Conservation (phyloP, 1,140 invertebrate genomes). For the Solenopsis invicta region DNA sequence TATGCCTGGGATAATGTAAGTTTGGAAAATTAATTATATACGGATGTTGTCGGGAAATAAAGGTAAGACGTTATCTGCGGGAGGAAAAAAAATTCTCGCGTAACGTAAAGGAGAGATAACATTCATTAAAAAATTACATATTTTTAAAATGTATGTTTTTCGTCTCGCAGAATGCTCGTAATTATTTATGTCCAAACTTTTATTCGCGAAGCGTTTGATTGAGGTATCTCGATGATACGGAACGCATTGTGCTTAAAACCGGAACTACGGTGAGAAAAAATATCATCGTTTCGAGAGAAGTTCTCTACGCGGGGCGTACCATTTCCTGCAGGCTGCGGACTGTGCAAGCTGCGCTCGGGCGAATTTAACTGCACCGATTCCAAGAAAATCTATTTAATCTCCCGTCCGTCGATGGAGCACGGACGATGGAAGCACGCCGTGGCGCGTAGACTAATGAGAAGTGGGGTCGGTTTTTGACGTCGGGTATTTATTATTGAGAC, state of each 20-base stretch:
- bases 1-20: slow-evolving; percentile 6
- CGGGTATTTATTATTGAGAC: slow-evolving; percentile 76
- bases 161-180: background rate
- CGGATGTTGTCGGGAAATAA: slow-evolving; percentile 43
- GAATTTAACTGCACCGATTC: slow-evolving; percentile 68
- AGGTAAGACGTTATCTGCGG: slow-evolving; percentile 15
- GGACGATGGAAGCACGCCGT: slow-evolving; percentile 28
- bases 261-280: slow-evolving; percentile 15
- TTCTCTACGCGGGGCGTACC: background rate
- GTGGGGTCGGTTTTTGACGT: slow-evolving; percentile 50
- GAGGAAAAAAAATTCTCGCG: background rate
- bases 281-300: slow-evolving; percentile 29
- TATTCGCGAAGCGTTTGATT: background rate
- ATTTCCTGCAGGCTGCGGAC: slow-evolving; percentile 45
- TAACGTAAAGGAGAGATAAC: background rate
- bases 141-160: background rate
- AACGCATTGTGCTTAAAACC: background rate
- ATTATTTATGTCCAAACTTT: background rate
- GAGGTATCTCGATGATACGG: background rate
- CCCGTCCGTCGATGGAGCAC: slow-evolving; percentile 64
- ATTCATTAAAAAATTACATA: slow-evolving; percentile 5
- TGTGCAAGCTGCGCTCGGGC: slow-evolving; percentile 55
- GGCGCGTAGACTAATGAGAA: slow-evolving; percentile 69
- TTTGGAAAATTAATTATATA: slow-evolving; percentile 50
- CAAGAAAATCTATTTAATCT: slow-evolving; percentile 75